Evolutionary conservation across 2,888 invertebrate genomes (phyloP).

Genomic region (Aspidapion aeneum): DNA sequence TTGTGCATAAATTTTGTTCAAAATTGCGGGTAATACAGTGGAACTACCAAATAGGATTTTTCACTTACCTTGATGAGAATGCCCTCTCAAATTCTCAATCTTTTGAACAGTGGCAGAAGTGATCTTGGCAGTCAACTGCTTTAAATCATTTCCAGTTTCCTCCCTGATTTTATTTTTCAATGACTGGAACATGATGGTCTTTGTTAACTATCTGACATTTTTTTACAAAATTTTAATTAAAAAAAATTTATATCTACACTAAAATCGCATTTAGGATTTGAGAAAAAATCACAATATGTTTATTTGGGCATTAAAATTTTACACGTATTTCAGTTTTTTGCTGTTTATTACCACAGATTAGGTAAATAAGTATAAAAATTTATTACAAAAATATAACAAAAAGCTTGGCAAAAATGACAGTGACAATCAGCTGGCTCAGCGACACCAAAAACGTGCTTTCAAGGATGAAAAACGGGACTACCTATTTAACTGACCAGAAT

Average conservation of each 20-base stretch:
- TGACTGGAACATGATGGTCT: conserved; percentile 84
- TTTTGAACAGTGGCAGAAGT: conserved; percentile 52
- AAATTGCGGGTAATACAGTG: too few species aligned
- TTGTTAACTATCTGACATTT: neutral
- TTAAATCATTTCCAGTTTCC: conserved; percentile 80
- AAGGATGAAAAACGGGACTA: too few species aligned
- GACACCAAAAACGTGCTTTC: too few species aligned
- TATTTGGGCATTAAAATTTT: too few species aligned
- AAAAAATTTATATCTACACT: neutral
- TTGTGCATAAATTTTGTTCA: too few species aligned
- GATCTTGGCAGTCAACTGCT: conserved; percentile 47
- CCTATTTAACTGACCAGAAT: too few species aligned
- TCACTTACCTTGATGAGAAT: conserved; percentile 44
- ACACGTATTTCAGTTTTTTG: neutral
- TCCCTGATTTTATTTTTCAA: conserved; percentile 87
- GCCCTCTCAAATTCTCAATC: conserved; percentile 47
- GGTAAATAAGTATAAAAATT: too few species aligned
- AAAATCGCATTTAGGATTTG: neutral
- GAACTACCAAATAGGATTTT: too few species aligned
- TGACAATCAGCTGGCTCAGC: too few species aligned
- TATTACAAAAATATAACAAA: too few species aligned
- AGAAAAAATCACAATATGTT: neutral
- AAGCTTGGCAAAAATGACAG: too few species aligned
- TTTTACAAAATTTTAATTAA: neutral
- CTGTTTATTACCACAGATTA: too few species aligned